Evolutionary conservation across 2,797 vertebrate genomes (phyloP).

Genomic region (Hemitrygon akajei): DNA sequence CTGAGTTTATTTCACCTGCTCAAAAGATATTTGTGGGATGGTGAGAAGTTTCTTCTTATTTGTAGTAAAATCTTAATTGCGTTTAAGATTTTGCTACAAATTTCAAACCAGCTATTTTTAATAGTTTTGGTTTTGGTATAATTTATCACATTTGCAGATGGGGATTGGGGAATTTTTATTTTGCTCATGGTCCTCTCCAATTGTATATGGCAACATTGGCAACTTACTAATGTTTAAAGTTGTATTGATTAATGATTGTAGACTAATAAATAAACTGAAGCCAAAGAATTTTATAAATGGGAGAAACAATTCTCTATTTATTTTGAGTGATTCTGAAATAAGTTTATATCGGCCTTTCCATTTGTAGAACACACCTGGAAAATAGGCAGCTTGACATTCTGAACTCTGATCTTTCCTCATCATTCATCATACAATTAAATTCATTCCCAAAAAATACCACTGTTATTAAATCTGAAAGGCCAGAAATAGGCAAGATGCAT

Average conservation of each 20-base stretch:
- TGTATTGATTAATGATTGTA: not conserved
- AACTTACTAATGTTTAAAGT: not conserved
- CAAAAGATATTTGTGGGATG: no score
- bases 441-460: not conserved
- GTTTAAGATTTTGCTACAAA: not conserved
- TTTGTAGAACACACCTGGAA: not conserved
- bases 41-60: not conserved
- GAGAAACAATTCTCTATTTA: not conserved
- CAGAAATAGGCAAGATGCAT: not conserved
- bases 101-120: not conserved
- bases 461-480: not conserved
- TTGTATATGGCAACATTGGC: not conserved
- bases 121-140: no score
- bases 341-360: not conserved
- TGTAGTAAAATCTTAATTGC: not conserved
- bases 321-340: not conserved
- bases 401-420: slow-evolving; percentile 1
- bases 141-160: not conserved
- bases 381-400: not conserved
- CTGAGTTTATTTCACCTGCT: not conserved
- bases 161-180: not conserved
- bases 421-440: not conserved
- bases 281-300: not conserved
- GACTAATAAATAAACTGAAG: not conserved
- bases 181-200: not conserved